Evolutionary conservation across 2,888 invertebrate genomes (phyloP), one percentile per base, ranked within the genome.

Genomic region (Entomobrya proxima): DNA sequence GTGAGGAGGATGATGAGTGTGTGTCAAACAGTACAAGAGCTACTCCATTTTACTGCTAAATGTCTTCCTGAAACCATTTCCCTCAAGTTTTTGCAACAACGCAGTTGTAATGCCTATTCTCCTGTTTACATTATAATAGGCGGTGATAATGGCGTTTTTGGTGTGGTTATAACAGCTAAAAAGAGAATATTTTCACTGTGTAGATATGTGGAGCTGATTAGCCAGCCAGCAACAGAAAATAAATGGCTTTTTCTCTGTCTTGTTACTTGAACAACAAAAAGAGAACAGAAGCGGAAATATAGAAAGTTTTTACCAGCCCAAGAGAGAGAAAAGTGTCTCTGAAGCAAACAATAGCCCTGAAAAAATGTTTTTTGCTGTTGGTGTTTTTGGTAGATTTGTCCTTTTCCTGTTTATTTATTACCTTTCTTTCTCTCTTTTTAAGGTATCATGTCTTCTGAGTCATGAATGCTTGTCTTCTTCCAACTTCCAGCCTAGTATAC

Each of bases 211-310:
- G 64, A 35, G 55, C 61, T 78, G 77, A 78, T 78, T 78, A 78
- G 24, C 61, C 44, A 44, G 44, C n/a, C n/a, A n/a, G n/a, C n/a
- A n/a, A n/a, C n/a, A n/a, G 47, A 35, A 64, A 78, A 78, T 78
- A 78, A 78, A 78, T 78, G 77, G 77, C 30, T 64, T 78, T 78
- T n/a, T n/a, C n/a, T 64, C 76, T 78, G 40, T 24, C 77, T 64
- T 64, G 64, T 64, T 35, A 64, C 64, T 35, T n/a, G 15, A 64
- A 61, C n/a, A 61, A 61, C 61, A 61, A 9, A 2, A 52, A 52
- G 7, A 52, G 58, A 58, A 44, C 15, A 44, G n/a, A 15, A 44
- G 44, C 4, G 44, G 44, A 44, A 44, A 44, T 44, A 11, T 13
- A 13, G 13, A 44, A n/a, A n/a, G n/a, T 13, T 44, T 44, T 2